Conservation (phyloP, 2,113 vertebrate species). For the western clawed frog (Xenopus tropicalis) region UCB_Xtro_10.0 CM004445.2:68264501-68265000, state of each 20-base stretch:
- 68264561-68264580: not conserved
- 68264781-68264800: not conserved
- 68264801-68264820: no score
- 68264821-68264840: no score
- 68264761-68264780: not conserved
- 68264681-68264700: not conserved
- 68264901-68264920: no score
- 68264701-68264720: not conserved
- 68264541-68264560: conserved; percentile 4
- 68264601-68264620: conserved; percentile 17
- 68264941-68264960: no score
- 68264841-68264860: no score
- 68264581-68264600: conserved; percentile 14
- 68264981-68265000: no score
- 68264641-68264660: conserved; percentile 7
- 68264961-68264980: no score
- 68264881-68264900: no score
- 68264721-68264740: conserved; percentile 8
- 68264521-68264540: conserved; percentile 6
- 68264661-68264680: conserved; percentile 6
- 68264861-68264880: no score
- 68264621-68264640: not conserved
- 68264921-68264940: no score
- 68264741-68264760: not conserved
- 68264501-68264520: not conserved